Percentiles rank a stretch among this genome's conserved stretches.
Conservation (phyloP, 2,797 vertebrate species). For the Hozukius guyotensis region DNA sequence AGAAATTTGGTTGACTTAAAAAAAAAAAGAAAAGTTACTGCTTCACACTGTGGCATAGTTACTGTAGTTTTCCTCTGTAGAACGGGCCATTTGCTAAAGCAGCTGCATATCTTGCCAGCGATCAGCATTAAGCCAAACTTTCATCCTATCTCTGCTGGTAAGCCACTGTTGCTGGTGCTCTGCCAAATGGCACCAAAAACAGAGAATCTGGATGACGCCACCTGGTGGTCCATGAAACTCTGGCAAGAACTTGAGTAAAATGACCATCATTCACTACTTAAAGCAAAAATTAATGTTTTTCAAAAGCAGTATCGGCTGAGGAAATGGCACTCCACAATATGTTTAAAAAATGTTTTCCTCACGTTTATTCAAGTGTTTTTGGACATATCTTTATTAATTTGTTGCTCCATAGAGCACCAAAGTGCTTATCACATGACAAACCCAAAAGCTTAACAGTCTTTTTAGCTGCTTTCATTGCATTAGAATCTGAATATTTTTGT, state of each 20-base stretch:
- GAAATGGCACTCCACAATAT: not conserved
- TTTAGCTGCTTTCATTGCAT: not conserved
- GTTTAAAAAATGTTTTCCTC: not conserved
- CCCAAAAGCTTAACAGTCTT: not conserved
- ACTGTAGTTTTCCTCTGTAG: conserved; percentile 46
- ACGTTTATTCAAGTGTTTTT: not conserved
- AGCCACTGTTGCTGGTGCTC: conserved; percentile 50
- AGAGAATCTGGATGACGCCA: conserved; percentile 46
- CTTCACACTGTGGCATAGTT: conserved; percentile 30
- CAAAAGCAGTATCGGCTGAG: not conserved
- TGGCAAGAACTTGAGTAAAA: not conserved
- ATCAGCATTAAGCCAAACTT: conserved; percentile 66
- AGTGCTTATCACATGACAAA: not conserved
- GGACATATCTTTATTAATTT: not conserved
- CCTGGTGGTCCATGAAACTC: conserved; percentile 63
- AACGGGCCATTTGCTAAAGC: conserved; percentile 51
- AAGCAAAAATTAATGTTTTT: not conserved
- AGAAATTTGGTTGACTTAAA: conserved; percentile 29
- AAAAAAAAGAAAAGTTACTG: conserved; percentile 11
- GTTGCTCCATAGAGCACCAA: not conserved
- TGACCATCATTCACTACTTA: not conserved
- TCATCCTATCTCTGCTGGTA: conserved; percentile 62
- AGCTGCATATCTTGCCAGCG: conserved; percentile 55
- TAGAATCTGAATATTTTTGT: not conserved
- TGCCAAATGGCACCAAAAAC: conserved; percentile 65